Evolutionary conservation across 2,797 vertebrate species (phyloP), one percentile per base, ranked within the genome.

Genomic region (Remorina albescens): DNA sequence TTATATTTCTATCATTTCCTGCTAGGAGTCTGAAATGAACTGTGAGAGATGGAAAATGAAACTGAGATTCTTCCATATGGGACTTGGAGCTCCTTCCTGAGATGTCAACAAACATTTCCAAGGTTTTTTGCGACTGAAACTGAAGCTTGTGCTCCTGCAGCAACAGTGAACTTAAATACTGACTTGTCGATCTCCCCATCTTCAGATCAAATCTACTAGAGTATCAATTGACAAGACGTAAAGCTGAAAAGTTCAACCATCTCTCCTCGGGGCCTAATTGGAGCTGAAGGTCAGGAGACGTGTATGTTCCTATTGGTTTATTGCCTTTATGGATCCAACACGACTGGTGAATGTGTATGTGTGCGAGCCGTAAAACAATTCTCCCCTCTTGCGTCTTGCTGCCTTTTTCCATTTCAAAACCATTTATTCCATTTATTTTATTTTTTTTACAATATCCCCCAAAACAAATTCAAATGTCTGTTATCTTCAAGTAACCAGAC

Each of bases 211-310:
- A 72, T 53, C 49, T 78, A 79, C 71, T 78, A 72, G 44, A 78
- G 85, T 88, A 91, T 93, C 88, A 91, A 88, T 86, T 88, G 81
- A 90, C 84, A 84, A 84, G 91, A 83, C 79, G 59, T 78, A 80
- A 91, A 85, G 91, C 91, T 91, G 90, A 88, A 91, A 93, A 92
- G 92, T 93, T 93, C 92, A 93, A 60, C 82, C 71, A 85, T 92
- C 87, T 84, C 78, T 92, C 83, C 83, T 88, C 61, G 2, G 83
- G 82, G 84, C 84, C 87, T 92, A 93, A 93, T 93, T 93, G 91
- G 89, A 92, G 86, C 87, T 91, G 89, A 92, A 93, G 92, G 92
- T 92, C 92, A 93, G 81, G 44, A 86, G 81, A 89, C 58, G 84
- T 89, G 87, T 92, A 90, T 77, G 83, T 86, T 90, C 67, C 81